Evolutionary conservation across 2,888 invertebrate genomes (phyloP), one percentile per base, ranked within the genome.

Genomic region (Prosopocoilus inquinatus): DNA sequence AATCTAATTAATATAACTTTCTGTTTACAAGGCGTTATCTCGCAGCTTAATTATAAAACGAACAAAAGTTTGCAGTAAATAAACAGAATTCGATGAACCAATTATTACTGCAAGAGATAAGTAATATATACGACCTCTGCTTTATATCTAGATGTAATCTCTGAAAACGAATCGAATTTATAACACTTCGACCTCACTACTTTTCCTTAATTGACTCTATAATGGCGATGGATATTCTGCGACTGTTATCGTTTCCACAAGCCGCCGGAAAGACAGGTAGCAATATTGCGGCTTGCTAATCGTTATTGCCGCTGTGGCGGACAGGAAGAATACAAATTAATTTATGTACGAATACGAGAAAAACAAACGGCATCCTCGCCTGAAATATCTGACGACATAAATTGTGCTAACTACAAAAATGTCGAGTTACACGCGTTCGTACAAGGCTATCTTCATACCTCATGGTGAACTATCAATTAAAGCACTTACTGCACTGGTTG

Each of bases 381-480:
- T 35, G 5, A 45, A 32, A 28, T 45, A 51, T 51, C 51, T 46
- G 51, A 52, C 46, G 11, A 36, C 51, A 52, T 52, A 52, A 52
- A 52, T 52, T 32, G 51, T 13, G 45, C 15, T 34, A 20, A 46
- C 36, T 15, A 46, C 47, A 51, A 59, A 57, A 57, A 53, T 45
- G 33, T 39, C 53, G 47, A 51, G 55, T 57, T 57, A 57, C 61
- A 61, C 61, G 57, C 59, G 59, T 59, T 59, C 59, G 32, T 71
- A 75, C 72, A 74, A 65, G 75, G 75, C 75, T 75, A 76, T 75
- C 75, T 68, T 66, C 64, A 63, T 68, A 67, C 67, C 66, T 68
- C 52, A 65, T 66, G 68, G 65, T 64, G 65, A 71, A 71, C 74
- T 73, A 75, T 75, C 74, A 74, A 76, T 75, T 75, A 75, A 73